Conservation (phyloP, 2,888 invertebrate genomes). For the Drosophila recens region DNA sequence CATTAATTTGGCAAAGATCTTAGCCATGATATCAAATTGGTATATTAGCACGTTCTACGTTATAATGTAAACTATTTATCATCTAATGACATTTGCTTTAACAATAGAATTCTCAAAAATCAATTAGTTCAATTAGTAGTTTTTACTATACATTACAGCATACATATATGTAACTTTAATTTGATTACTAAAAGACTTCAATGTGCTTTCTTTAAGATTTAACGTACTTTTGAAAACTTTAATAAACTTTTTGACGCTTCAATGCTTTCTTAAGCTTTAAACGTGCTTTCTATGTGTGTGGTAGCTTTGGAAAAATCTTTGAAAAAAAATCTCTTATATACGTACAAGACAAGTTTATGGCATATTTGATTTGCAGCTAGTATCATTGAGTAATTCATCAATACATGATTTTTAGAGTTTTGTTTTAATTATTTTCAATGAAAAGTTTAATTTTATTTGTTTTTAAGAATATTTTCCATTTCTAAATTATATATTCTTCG, state of each 20-base stretch:
- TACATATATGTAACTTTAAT: too few species aligned
- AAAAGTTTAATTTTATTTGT: neutral
- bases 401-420: neutral
- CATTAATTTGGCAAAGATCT: constrained; percentile 14
- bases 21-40: neutral
- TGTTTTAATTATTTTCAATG: neutral
- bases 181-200: neutral
- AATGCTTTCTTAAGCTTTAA: too few species aligned
- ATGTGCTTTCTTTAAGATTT: neutral
- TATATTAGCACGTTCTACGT: constrained; percentile 1
- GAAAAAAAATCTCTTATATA: too few species aligned
- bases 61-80: neutral
- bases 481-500: neutral
- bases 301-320: too few species aligned
- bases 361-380: too few species aligned
- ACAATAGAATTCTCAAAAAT: neutral
- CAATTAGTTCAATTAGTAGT: neutral
- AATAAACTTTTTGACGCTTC: too few species aligned
- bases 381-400: neutral
- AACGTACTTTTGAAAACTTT: too few species aligned
- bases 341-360: too few species aligned
- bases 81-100: neutral
- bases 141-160: too few species aligned
- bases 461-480: neutral
- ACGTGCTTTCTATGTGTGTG: too few species aligned